phyloP scores from a whole-genome alignment of 2,113 vertebrate species.

The Mesocricetus auratus region DNA sequence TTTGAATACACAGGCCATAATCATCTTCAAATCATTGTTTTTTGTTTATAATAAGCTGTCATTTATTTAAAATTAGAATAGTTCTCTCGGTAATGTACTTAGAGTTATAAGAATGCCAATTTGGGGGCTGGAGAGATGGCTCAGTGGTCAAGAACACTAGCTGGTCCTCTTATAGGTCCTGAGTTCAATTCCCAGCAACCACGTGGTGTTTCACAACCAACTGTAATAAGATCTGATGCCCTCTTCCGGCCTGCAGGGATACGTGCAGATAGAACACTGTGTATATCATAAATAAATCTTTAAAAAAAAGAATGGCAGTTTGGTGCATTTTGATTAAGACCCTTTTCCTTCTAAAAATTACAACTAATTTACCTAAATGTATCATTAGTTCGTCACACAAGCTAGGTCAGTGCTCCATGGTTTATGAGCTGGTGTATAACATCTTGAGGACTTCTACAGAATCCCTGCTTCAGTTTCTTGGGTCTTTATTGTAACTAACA shows the following conservation, averaged over 20 bases:
- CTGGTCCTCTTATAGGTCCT: too few species aligned
- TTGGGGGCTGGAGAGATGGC: too few species aligned
- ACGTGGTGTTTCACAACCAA: too few species aligned
- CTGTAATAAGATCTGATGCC: too few species aligned
- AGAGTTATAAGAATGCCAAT: neutral
- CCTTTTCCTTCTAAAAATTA: conserved; percentile 24
- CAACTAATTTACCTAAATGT: neutral
- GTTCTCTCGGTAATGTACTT: neutral
- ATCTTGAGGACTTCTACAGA: neutral
- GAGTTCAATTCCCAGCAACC: too few species aligned
- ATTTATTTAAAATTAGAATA: neutral
- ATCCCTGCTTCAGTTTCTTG: neutral
- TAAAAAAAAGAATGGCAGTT: neutral
- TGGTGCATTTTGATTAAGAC: neutral
- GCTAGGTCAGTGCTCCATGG: neutral
- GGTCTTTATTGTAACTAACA: neutral
- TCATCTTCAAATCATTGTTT: neutral
- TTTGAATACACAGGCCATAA: neutral
- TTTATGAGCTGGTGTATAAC: neutral
- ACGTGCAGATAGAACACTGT: too few species aligned
- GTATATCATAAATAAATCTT: too few species aligned
- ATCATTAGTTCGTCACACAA: neutral
- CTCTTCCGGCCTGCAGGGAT: too few species aligned
- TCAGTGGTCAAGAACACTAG: too few species aligned
- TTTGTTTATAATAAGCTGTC: conserved; percentile 13